phyloP scores from a whole-genome alignment of 2,113 vertebrate species.

The Microcebus lehilahytsara region DNA sequence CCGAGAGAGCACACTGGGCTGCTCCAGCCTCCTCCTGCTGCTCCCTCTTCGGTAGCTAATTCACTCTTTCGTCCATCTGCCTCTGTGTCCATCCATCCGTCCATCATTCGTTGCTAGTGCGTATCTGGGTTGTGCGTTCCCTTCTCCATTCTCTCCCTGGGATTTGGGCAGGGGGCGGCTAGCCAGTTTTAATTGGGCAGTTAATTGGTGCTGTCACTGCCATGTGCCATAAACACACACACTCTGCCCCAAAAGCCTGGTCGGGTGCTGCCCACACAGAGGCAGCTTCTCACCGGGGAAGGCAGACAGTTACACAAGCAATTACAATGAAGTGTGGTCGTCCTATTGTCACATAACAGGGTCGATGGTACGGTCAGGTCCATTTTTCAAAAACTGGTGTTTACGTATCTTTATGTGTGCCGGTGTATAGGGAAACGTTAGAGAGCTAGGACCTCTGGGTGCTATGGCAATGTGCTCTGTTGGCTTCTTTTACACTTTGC shows the following conservation, averaged over 20 bases:
- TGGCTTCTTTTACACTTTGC: not conserved
- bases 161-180: not conserved
- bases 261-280: too few species aligned
- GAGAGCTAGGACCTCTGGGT: not conserved
- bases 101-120: not conserved
- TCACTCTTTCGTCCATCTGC: not conserved
- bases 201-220: not conserved
- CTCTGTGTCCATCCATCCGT: not conserved
- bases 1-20: not conserved
- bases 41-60: not conserved
- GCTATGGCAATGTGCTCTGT: not conserved
- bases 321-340: not conserved
- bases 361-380: too few species aligned
- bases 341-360: not conserved
- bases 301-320: not conserved
- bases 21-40: too few species aligned
- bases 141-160: not conserved
- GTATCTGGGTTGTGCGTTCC: not conserved
- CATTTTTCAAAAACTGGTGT: not conserved
- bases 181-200: not conserved
- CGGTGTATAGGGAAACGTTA: not conserved
- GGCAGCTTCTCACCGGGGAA: not conserved
- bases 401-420: too few species aligned
- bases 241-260: not conserved
- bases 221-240: too few species aligned